phyloP scores from a whole-genome alignment of 2,888 invertebrate species.

The Agrenia bidenticulata region DNA sequence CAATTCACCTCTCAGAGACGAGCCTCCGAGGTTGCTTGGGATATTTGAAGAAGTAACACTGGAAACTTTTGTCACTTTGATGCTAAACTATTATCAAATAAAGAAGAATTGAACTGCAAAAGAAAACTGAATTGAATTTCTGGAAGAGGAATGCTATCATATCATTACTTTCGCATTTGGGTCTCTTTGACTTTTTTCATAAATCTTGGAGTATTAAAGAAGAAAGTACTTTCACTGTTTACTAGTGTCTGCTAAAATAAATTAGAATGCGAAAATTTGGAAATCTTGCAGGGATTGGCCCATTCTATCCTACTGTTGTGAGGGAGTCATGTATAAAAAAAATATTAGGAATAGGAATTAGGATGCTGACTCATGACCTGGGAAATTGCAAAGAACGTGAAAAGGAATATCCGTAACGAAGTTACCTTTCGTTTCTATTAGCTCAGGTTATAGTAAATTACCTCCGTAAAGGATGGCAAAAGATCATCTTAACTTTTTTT shows the following conservation, averaged over 20 bases:
- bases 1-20: constrained; percentile 14
- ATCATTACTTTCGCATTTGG: background rate
- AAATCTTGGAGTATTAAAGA: too few relatives aligned
- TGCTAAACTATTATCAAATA: constrained; percentile 37
- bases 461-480: constrained; percentile 1
- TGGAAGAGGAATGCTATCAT: background rate
- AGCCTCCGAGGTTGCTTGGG: background rate
- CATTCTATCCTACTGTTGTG: too few relatives aligned
- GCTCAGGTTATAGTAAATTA: background rate
- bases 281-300: too few relatives aligned
- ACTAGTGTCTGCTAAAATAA: too few relatives aligned
- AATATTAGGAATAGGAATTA: too few relatives aligned
- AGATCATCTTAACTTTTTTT: background rate
- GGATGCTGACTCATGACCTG: constrained; percentile 3
- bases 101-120: constrained; percentile 13
- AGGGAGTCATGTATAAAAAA: too few relatives aligned
- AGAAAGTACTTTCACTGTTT: too few relatives aligned
- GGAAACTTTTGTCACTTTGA: constrained; percentile 34
- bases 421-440: background rate
- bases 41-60: background rate
- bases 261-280: too few relatives aligned
- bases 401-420: constrained; percentile 9
- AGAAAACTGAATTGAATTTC: constrained; percentile 3
- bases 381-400: background rate
- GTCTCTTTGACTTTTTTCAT: too few relatives aligned